Evolutionary conservation across 92 coral and sea anemone species (phyloP), one percentile per base, ranked within the genome.

Genomic region (Pocillopora grandis): DNA sequence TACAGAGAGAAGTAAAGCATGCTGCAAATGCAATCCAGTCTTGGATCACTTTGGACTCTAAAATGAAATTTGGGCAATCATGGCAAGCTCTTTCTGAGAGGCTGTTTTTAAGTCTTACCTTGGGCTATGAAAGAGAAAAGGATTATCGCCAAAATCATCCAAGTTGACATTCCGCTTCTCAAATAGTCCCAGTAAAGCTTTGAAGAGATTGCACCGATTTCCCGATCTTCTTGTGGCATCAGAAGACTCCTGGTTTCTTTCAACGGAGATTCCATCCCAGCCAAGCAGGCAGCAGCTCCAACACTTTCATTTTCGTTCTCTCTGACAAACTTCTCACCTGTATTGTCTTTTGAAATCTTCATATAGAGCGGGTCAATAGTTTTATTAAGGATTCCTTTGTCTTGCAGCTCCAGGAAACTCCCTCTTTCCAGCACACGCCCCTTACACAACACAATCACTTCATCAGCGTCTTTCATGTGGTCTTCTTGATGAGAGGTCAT

Each of bases 401-500:
- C 77, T 73, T 52, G 58, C 20, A 73, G 60, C 60, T 48, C 62
- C 10, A 33, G 27, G 64, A 74, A 74, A 55, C 64, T 20, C 19
- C 78, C 78, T 48, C 10, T 58, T 49, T 14, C n/a, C 63, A 20
- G 36, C 19, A 74, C 61, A 20, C 78, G 63, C 7, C 78, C 78
- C 36, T 74, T 74, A 62, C 56, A 52, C 63, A 74, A 15, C 62
- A 70, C 75, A 35, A 70, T 70, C 12, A 70, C 75, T 15, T 70
- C 11, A 37, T 70, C 75, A 70, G 75, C 78, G 52, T 58, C 63
- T n/a, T 27, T 55, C 78, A 74, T 74, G 63, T 74, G 78, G n/a
- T 74, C 33, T 56, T 74, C 78, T 1, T 55, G 62, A 27, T 74
- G 78, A 10, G 78, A 52, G 3, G 37, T 23, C 18, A 74, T 1